phyloP scores from a whole-genome alignment of 2,113 vertebrate species.

The Rhinoderma darwinii region DNA sequence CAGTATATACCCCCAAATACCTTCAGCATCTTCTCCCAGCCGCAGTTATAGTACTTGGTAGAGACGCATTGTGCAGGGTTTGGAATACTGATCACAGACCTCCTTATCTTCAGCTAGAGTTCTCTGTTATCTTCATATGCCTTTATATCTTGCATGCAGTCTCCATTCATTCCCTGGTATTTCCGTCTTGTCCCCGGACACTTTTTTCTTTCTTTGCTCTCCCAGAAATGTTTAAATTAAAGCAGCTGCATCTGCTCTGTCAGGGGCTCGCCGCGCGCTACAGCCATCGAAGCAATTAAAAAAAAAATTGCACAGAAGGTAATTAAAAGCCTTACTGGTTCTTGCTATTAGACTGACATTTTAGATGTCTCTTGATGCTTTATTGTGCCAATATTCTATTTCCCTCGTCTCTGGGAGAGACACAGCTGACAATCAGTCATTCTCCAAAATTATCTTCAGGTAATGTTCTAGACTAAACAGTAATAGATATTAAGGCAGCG shows the following conservation, averaged over 20 bases:
- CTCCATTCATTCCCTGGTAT: not conserved
- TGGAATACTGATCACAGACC: not conserved
- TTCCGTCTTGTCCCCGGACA: constrained; percentile 62
- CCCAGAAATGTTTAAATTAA: constrained; percentile 74
- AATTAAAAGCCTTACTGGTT: constrained; percentile 99
- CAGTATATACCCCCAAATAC: not conserved
- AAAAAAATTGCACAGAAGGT: constrained; percentile 96
- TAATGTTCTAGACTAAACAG: constrained; percentile 72
- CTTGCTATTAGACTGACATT: constrained; percentile 94
- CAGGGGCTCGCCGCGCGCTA: constrained; percentile 77
- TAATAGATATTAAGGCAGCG: constrained; percentile 80
- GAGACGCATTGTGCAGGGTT: not conserved
- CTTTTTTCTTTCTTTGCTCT: constrained; percentile 64
- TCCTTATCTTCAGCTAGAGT: not conserved
- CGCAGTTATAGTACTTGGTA: not conserved
- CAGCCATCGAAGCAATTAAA: constrained; percentile 81
- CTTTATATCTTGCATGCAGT: not conserved
- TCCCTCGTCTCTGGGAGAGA: constrained; percentile 84
- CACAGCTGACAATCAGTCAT: constrained; percentile 91
- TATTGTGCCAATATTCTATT: constrained; percentile 94
- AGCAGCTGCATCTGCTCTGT: constrained; percentile 78
- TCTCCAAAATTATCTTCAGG: constrained; percentile 91
- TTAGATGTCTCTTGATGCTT: constrained; percentile 92
- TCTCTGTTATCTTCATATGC: not conserved
- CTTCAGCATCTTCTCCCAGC: not conserved